These are phyloP conservation scores for Ictalurus furcatus DNA, from an alignment of 2,113 vertebrate genomes.

Conservation along the genomic window DNA sequence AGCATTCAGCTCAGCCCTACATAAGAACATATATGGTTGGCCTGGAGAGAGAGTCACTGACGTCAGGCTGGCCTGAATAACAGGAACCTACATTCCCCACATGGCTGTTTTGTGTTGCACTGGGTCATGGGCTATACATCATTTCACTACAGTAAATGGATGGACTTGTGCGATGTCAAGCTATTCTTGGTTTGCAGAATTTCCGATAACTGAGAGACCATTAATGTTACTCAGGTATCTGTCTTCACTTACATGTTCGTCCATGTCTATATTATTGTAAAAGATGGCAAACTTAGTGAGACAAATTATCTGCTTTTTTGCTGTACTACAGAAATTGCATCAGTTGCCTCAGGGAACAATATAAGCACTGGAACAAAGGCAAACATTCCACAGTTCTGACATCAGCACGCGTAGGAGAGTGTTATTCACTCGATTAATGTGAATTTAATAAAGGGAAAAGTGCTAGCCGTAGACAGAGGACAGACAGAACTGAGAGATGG, in stretches of 20 bases:
- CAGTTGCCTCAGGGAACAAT: slow-evolving; percentile 39
- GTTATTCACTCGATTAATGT: slow-evolving; percentile 27
- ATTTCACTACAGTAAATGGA: neutral
- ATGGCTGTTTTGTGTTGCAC: slow-evolving; percentile 13
- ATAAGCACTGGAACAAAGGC: slow-evolving; percentile 28
- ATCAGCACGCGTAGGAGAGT: slow-evolving; percentile 29
- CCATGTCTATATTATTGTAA: neutral
- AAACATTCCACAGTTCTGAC: slow-evolving; percentile 43
- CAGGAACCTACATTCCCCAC: slow-evolving; percentile 18
- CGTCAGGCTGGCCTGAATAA: slow-evolving; percentile 28
- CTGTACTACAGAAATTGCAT: slow-evolving; percentile 17
- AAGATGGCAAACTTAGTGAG: neutral
- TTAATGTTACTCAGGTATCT: neutral
- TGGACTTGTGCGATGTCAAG: neutral
- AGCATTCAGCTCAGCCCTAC: slow-evolving; percentile 15
- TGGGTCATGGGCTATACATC: neutral
- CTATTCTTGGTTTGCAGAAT: neutral
- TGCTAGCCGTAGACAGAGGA: slow-evolving; percentile 15
- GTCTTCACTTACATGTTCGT: neutral
- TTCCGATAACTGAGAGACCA: neutral
- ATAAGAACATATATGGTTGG: slow-evolving; percentile 28
- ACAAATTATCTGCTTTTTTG: neutral
- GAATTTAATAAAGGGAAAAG: slow-evolving; percentile 49
- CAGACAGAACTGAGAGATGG: slow-evolving; percentile 31
- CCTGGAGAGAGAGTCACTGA: slow-evolving; percentile 14